Evolutionary conservation across 2,888 invertebrate species (phyloP).

Genomic region (Ceraclea dissimilis): DNA sequence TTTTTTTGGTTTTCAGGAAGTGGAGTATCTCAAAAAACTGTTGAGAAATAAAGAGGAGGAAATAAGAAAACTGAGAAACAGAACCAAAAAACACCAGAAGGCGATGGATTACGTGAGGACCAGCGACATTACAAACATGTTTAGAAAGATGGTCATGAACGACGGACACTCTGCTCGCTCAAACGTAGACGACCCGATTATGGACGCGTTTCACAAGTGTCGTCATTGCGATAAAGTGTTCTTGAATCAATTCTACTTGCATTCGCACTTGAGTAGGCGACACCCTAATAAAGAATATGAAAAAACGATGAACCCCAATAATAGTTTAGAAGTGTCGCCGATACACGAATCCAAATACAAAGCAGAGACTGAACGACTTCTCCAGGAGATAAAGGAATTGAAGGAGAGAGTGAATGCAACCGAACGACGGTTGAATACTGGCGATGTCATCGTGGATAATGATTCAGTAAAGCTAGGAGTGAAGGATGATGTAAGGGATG

Average conservation of each 20-base stretch:
- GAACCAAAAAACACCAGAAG: constrained; percentile 32
- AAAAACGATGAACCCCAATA: constrained; percentile 24
- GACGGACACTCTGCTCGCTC: constrained; percentile 5
- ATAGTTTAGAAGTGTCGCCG: constrained; percentile 27
- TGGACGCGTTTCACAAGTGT: constrained; percentile 47
- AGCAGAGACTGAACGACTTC: constrained; percentile 55
- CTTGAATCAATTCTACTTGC: constrained; percentile 54
- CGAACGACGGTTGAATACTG: constrained; percentile 44
- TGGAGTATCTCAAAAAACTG: constrained; percentile 47
- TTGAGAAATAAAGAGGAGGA: constrained; percentile 43
- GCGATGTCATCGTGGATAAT: constrained; percentile 1
- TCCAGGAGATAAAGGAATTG: constrained; percentile 55
- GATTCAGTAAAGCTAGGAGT: neutral
- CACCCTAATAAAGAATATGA: constrained; percentile 36
- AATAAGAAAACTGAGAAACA: constrained; percentile 45
- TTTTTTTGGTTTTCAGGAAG: constrained; percentile 45
- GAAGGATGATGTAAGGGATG: neutral
- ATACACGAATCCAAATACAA: constrained; percentile 37
- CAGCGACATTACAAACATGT: constrained; percentile 16
- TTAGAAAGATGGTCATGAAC: constrained; percentile 15
- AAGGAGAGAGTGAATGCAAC: constrained; percentile 55
- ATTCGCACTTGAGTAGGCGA: constrained; percentile 54
- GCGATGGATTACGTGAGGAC: constrained; percentile 11
- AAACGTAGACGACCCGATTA: constrained; percentile 35
- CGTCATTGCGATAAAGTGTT: constrained; percentile 61